Evolutionary conservation across 1,140 invertebrate species (phyloP).

Genomic region (Drosophila repletoides): DNA sequence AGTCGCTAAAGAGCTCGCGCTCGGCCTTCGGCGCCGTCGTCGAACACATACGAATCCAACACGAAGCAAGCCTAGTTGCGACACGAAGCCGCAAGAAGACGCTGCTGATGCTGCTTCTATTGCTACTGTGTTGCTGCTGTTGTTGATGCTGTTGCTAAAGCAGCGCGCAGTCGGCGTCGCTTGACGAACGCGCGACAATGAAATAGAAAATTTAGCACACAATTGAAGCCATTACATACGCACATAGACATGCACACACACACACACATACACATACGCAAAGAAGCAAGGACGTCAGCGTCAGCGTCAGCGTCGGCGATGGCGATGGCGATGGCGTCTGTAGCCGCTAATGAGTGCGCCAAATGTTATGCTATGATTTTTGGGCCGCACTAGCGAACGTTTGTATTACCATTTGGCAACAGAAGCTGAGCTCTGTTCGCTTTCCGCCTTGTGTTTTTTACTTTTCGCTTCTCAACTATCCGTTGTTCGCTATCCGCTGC

Average conservation of each 20-base stretch:
- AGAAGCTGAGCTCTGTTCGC: not conserved
- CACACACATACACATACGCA: constrained; percentile 1
- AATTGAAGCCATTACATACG: constrained; percentile 65
- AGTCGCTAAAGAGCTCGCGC: not conserved
- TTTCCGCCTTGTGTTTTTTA: not conserved
- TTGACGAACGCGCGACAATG: constrained; percentile 54
- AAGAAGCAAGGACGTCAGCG: not conserved
- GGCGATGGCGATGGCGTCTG: constrained; percentile 4
- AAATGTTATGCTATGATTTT: constrained; percentile 55
- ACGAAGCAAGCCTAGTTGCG: constrained; percentile 36
- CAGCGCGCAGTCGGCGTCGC: constrained; percentile 16
- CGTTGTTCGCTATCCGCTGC: constrained; percentile 4
- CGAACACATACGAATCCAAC: constrained; percentile 32
- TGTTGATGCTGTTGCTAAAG: not conserved
- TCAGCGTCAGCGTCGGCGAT: not conserved
- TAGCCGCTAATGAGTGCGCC: constrained; percentile 41
- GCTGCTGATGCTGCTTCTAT: constrained; percentile 21
- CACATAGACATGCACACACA: constrained; percentile 19
- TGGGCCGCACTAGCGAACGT: constrained; percentile 4
- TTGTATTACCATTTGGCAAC: constrained; percentile 7
- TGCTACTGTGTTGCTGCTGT: not conserved
- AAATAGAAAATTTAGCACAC: constrained; percentile 75
- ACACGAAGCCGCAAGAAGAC: constrained; percentile 26
- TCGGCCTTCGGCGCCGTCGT: constrained; percentile 2
- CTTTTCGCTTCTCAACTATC: too few species aligned